These are phyloP conservation scores for Ia io DNA, from an alignment of 2,113 vertebrate genomes.

Conservation along the genomic window DNA sequence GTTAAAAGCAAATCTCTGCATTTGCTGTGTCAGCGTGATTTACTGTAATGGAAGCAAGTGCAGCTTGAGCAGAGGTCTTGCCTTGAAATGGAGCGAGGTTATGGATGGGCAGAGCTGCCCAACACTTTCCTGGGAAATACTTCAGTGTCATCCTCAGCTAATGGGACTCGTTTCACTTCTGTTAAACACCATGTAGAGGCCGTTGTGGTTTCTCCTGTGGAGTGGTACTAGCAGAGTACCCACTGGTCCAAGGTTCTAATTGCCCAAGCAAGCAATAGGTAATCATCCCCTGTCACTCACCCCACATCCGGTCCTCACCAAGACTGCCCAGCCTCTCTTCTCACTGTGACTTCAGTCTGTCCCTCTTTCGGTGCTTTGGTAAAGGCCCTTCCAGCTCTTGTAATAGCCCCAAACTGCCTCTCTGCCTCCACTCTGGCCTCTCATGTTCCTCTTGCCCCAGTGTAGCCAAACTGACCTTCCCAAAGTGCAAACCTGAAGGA, in stretches of 20 bases:
- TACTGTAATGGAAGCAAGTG: not conserved
- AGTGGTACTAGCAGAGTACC: not conserved
- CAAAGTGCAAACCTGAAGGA: not conserved
- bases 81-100: not conserved
- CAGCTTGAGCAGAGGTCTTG: not conserved
- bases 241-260: not conserved
- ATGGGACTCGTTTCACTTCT: not conserved
- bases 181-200: not conserved
- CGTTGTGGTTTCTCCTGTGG: not conserved
- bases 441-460: not conserved
- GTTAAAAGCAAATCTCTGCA: not conserved
- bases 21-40: conserved; percentile 36
- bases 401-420: not conserved
- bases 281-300: not conserved
- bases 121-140: not conserved
- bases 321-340: not conserved
- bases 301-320: not conserved
- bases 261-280: not conserved
- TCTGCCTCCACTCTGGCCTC: not conserved
- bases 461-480: not conserved
- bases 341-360: not conserved
- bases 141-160: not conserved
- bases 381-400: not conserved
- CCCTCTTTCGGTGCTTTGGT: not conserved
- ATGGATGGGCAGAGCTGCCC: not conserved